Evolutionary conservation across 2,113 vertebrate genomes (phyloP), one percentile per base, ranked within the genome.

Genomic region (Ascaphus truei): DNA sequence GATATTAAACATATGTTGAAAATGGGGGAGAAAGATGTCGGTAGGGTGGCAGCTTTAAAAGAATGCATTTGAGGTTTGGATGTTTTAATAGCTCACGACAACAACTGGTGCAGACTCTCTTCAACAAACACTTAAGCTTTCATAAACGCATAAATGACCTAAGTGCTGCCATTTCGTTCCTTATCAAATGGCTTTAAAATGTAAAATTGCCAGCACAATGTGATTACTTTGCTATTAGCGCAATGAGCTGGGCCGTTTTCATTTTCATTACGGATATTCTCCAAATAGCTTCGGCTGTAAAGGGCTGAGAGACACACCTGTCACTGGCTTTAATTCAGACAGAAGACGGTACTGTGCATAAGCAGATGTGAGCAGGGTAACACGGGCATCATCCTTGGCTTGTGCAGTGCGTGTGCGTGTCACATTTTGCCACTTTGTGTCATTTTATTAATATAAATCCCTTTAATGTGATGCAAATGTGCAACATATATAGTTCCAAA

Each of bases 251-350:
- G 29, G 36, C 52, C 34, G 34, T 57, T 68, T 57, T 47, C 51
- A 57, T 67, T 39, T 67, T 47, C 64, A 68, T 68, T 68, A 66
- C 3, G 16, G 50, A 55, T 39, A 55, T 66, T 37, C 63, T 55
- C 45, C 36, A 22, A 53, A 66, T 41, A 29, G 50, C 26, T 27
- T 36, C 5, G 39, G 1, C 62, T 16, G 12, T 26, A 29, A 7
- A 45, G 52, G 18, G 47, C 31, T 33, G 8, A 10, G 9, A 11
- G 48, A 22, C 33, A 39, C 64, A 68, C 53, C 64, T 57, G 64
- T 26, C 48, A 18, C 37, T 33, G 37, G 26, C 52, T 47, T 26
- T 22, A 47, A 41, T 56, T 27, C 48, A 1, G 45, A 3, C 45
- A 12, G 3, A 51, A 34, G 53, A 10, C 3, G n/a, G 2, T 7